A percentile compares a stretch with the other conserved stretches of the same genome.
Evolutionary conservation across 2,888 invertebrate species (phyloP).

Genomic region (Hyppa rectilinea): DNA sequence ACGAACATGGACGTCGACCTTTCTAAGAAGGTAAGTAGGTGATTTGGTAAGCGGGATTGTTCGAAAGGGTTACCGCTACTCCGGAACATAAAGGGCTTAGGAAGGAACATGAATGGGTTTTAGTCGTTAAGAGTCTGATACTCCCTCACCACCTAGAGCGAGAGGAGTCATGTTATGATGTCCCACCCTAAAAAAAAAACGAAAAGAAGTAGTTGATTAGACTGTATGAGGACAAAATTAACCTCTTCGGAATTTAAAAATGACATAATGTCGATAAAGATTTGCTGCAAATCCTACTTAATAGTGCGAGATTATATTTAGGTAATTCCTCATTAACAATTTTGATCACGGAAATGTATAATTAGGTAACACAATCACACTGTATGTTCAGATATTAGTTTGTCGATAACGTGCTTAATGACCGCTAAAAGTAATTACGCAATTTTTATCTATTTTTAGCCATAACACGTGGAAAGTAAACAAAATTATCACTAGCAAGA

Average conservation of each 20-base stretch:
- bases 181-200: too few relatives aligned
- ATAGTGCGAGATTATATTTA: background rate
- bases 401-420: constrained; percentile 16
- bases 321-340: constrained; percentile 11
- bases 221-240: background rate
- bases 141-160: too few relatives aligned
- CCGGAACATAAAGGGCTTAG: too few relatives aligned
- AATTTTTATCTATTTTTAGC: constrained; percentile 26
- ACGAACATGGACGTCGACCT: background rate
- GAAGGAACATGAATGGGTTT: too few relatives aligned
- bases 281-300: background rate
- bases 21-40: background rate
- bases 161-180: too few relatives aligned
- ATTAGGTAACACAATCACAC: constrained; percentile 11
- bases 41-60: too few relatives aligned
- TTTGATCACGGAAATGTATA: constrained; percentile 22
- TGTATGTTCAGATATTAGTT: constrained; percentile 3
- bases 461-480: constrained; percentile 6
- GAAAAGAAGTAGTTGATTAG: too few relatives aligned
- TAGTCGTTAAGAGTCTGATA: too few relatives aligned
- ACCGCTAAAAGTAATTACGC: constrained; percentile 16
- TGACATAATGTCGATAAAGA: background rate
- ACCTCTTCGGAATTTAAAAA: background rate
- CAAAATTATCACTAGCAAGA: constrained; percentile 26
- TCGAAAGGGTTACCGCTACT: too few relatives aligned